Percentiles rank a stretch among this genome's conserved stretches.
These are phyloP conservation scores for Crax fasciolata DNA, from an alignment of 2,797 vertebrate genomes.

Conservation along the genomic window DNA sequence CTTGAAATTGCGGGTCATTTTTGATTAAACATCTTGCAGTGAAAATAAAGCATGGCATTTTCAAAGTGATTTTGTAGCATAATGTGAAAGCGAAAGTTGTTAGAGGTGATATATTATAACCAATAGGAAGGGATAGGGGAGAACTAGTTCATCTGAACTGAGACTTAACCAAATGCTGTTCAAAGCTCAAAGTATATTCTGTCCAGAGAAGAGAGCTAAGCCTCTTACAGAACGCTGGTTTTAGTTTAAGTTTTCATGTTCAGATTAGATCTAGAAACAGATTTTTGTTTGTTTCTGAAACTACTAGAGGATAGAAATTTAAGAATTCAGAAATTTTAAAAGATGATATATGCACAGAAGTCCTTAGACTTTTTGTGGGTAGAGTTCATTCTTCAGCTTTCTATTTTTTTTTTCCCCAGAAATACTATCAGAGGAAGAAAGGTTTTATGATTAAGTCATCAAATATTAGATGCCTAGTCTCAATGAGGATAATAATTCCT, in stretches of 20 bases:
- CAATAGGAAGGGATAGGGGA: background rate
- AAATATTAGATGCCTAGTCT: background rate
- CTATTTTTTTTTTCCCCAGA: background rate
- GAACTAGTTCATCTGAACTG: background rate
- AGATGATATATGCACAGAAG: background rate
- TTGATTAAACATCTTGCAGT: slow-evolving; percentile 77
- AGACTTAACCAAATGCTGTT: background rate
- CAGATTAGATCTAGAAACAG: background rate
- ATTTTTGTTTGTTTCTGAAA: background rate
- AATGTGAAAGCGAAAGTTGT: slow-evolving; percentile 71
- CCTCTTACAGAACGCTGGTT: background rate
- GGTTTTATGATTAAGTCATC: background rate
- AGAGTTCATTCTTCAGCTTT: background rate
- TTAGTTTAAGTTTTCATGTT: background rate
- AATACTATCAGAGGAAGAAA: background rate
- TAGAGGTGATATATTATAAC: slow-evolving; percentile 44
- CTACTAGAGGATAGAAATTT: background rate
- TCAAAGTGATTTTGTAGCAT: slow-evolving; percentile 11
- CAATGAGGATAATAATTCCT: background rate
- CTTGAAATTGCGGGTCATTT: slow-evolving; percentile 84
- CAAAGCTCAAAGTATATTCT: background rate
- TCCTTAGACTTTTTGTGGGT: background rate
- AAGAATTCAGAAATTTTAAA: background rate
- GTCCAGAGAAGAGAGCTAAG: background rate
- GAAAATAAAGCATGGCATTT: slow-evolving; percentile 75